These are phyloP conservation scores for Nephrotoma appendiculata DNA, from an alignment of 2,888 invertebrate species.

Conservation along the genomic window DNA sequence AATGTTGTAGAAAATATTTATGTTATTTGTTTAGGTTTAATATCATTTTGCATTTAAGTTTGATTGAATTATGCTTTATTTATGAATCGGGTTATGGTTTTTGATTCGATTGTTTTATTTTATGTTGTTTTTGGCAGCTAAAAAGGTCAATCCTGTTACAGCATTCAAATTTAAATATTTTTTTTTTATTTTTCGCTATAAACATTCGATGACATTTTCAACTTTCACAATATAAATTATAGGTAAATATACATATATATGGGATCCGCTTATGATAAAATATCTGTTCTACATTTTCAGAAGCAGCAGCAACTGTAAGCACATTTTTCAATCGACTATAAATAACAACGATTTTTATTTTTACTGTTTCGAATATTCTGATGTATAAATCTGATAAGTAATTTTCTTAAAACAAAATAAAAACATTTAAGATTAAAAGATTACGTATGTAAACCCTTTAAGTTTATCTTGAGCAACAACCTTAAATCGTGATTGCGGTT, in stretches of 20 bases:
- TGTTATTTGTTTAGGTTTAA: not conserved
- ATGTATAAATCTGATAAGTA: not conserved
- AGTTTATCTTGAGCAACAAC: not conserved
- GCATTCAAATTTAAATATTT: too few relatives aligned
- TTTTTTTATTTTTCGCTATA: not conserved
- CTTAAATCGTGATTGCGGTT: not conserved
- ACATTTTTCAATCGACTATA: not conserved
- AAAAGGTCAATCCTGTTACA: too few relatives aligned
- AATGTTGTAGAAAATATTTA: not conserved
- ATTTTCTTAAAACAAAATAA: not conserved
- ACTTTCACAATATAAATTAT: not conserved
- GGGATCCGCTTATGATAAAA: not conserved
- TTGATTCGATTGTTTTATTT: not conserved
- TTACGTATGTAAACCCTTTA: not conserved
- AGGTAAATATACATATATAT: not conserved
- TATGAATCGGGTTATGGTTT: not conserved
- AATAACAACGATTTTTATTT: not conserved
- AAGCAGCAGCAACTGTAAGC: not conserved
- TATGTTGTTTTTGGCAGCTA: not conserved
- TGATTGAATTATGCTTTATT: not conserved
- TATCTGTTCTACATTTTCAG: not conserved
- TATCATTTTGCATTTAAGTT: not conserved
- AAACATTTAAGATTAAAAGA: not conserved
- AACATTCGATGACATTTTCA: not conserved
- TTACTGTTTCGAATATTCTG: not conserved